A percentile compares a stretch with the other conserved stretches of the same genome.
Evolutionary conservation across 1,140 invertebrate species (phyloP).

Genomic region (Drosophila fuyamai): DNA sequence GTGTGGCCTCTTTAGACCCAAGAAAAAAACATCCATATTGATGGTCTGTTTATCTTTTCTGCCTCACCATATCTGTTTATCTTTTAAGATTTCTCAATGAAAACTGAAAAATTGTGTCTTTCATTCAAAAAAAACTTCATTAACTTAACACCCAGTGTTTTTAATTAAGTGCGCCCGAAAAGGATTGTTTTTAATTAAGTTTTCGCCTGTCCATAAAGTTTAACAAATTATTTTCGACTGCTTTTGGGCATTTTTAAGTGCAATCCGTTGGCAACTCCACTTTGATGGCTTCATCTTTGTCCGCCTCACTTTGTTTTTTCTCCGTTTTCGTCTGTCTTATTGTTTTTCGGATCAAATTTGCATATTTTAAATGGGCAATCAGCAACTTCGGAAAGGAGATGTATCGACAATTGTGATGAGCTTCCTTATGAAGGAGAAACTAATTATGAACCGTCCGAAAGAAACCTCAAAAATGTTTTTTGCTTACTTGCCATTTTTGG

Average conservation of each 20-base stretch:
- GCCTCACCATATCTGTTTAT: slow-evolving; percentile 28
- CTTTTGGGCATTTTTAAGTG: slow-evolving; percentile 50
- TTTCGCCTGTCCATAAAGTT: slow-evolving; percentile 80
- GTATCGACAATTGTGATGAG: slow-evolving; percentile 35
- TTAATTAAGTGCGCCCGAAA: slow-evolving; percentile 73
- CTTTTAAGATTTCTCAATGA: slow-evolving; percentile 65
- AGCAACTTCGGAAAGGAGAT: slow-evolving; percentile 44
- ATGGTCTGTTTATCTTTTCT: slow-evolving; percentile 75
- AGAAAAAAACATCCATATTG: slow-evolving; percentile 55
- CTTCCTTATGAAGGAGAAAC: slow-evolving; percentile 61
- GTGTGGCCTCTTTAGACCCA: slow-evolving; percentile 68
- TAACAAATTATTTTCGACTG: slow-evolving; percentile 53
- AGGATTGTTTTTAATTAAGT: slow-evolving; percentile 79
- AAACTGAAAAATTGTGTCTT: slow-evolving; percentile 64
- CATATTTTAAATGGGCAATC: slow-evolving; percentile 74
- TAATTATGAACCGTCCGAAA: slow-evolving; percentile 27
- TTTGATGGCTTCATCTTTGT: slow-evolving; percentile 72
- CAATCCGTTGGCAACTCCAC: slow-evolving; percentile 46
- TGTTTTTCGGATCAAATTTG: slow-evolving; percentile 54
- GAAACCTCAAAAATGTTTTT: background rate
- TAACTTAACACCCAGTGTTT: slow-evolving; percentile 69
- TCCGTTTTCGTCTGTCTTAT: slow-evolving; percentile 1
- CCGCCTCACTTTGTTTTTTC: slow-evolving; percentile 25
- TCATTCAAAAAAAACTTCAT: slow-evolving; percentile 70
- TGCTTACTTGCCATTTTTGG: background rate